Percentiles rank a stretch among this genome's conserved stretches.
These are phyloP conservation scores for Drosophila cognata DNA, from an alignment of 2,888 invertebrate species.

Conservation along the genomic window DNA sequence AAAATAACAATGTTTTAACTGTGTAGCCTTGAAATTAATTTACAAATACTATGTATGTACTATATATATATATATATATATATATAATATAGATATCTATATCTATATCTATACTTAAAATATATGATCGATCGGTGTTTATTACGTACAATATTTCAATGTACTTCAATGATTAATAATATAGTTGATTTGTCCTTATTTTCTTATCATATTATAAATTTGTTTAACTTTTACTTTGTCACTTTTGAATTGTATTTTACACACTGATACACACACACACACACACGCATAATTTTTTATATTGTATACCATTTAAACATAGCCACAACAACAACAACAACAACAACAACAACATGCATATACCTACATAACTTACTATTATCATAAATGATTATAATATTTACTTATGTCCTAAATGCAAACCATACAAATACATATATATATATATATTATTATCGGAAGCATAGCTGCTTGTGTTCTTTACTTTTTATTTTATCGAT, in stretches of 20 bases:
- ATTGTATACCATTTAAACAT: slow-evolving; percentile 51
- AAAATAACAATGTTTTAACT: slow-evolving; percentile 64
- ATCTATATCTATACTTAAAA: slow-evolving; percentile 31
- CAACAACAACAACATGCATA: slow-evolving; percentile 18
- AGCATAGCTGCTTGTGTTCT: slow-evolving; percentile 37
- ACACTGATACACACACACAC: slow-evolving; percentile 20
- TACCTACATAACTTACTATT: slow-evolving; percentile 59
- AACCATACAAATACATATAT: slow-evolving; percentile 49
- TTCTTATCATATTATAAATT: slow-evolving; percentile 29
- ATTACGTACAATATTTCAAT: slow-evolving; percentile 52
- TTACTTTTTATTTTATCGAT: slow-evolving; percentile 3
- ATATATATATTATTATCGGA: slow-evolving; percentile 51
- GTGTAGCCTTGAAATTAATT: slow-evolving; percentile 75
- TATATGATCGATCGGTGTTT: slow-evolving; percentile 41
- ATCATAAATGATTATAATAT: slow-evolving; percentile 58
- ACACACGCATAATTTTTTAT: slow-evolving; percentile 41
- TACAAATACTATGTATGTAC: slow-evolving; percentile 51
- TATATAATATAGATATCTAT: slow-evolving; percentile 2
- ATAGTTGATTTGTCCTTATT: slow-evolving; percentile 47
- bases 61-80: slow-evolving; percentile 5
- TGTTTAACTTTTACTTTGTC: slow-evolving; percentile 45
- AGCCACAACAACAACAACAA: slow-evolving; percentile 38
- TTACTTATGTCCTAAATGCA: slow-evolving; percentile 67
- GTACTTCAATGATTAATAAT: slow-evolving; percentile 23
- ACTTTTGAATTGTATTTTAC: slow-evolving; percentile 47